Base-by-base conservation (phyloP, 2,797 vertebrate genomes). In the Typhlichthys eigenmanni region DNA sequence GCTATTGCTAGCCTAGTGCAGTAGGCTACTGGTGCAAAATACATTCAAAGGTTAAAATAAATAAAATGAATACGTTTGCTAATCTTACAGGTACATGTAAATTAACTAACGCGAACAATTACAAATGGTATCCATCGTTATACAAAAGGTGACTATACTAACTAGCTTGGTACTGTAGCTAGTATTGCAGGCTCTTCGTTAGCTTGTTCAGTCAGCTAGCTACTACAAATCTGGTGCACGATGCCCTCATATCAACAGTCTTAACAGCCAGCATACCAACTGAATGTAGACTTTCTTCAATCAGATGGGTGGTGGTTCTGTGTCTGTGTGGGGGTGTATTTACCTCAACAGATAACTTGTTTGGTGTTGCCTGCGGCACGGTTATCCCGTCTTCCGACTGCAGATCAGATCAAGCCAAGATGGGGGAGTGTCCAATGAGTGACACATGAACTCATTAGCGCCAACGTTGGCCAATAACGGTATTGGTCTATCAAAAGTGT, bases 371-470 rank as follows among this genome's bases (percentile, higher is more conserved):
- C 71, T 60, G 72, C 32, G 17, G 43, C 10, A 24, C 16, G 12
- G 43, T 49, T 0, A 46, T 47, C 7, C 59, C 47, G 67, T 48
- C 50, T 72, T 57, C 51, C 52, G 5, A 19, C 51, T 1, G 66
- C 67, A 66, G 53, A 32, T 13, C 61, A 57, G 71, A 61, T 51
- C n/a, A 57, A 66, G 34, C 12, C 47, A 72, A 75, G 13, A 71
- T 68, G 85, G 80, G 85, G 82, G 83, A 72, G 87, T 82, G 87
- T 74, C 78, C 69, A 1, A 50, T 47, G 71, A 69, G 12, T 50
- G 69, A 17, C 53, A 52, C 50, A 52, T 13, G 10, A 52, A 43
- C 38, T 43, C 38, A 43, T 9, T 43, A 43, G 38, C 9, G 38
- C 38, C 38, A 43, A 43, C 38, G 38, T 43, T 43, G 38, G 38